Conservation (phyloP, 2,888 invertebrate species). For the Eugnorisma glareosa region DNA sequence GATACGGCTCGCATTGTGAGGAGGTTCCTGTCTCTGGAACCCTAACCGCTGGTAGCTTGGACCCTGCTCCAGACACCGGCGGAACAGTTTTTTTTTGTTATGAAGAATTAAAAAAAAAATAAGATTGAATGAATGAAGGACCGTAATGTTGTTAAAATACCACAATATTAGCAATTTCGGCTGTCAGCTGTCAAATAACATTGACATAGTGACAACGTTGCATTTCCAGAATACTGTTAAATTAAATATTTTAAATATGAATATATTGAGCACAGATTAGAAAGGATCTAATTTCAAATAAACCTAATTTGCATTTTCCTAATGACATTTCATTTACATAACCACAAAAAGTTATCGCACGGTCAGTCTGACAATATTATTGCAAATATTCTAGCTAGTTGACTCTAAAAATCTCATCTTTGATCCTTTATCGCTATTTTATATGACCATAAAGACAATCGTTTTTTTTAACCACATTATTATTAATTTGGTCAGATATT, state of each 20-base stretch:
- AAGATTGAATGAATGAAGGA: too few species aligned
- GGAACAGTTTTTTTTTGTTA: too few species aligned
- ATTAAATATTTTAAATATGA: background rate
- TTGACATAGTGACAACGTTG: background rate
- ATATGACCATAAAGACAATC: background rate
- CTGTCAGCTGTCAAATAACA: background rate
- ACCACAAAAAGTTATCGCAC: background rate
- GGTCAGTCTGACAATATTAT: background rate
- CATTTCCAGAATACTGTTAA: background rate
- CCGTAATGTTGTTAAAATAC: background rate
- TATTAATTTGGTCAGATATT: background rate
- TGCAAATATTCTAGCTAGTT: background rate
- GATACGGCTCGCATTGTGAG: too few species aligned
- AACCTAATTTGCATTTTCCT: background rate
- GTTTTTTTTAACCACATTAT: background rate
- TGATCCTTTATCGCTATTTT: background rate
- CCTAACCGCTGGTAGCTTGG: too few species aligned
- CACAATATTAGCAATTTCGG: background rate
- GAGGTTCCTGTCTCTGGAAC: too few species aligned
- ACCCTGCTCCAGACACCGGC: too few species aligned
- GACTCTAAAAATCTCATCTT: too few species aligned
- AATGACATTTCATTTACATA: background rate
- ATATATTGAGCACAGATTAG: background rate
- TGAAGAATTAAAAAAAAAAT: too few species aligned
- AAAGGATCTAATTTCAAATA: background rate